Evolutionary conservation across 2,797 vertebrate species (phyloP), one percentile per base, ranked within the genome.

Genomic region (Gila robusta): DNA sequence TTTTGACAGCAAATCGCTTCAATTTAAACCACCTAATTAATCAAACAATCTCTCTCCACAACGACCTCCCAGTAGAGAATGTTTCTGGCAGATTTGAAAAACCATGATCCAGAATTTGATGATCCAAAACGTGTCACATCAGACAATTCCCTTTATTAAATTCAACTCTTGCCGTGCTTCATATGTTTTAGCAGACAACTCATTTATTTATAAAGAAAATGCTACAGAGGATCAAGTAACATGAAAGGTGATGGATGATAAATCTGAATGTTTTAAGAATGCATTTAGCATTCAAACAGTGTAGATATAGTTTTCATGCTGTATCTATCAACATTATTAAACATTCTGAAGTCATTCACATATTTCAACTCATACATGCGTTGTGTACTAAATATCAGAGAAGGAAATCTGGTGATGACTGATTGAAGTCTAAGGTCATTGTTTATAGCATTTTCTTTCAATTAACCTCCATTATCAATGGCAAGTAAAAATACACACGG

Each of bases 131-230:
- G 4, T 3, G 59, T 79, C n/a, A 66, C 78, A 79, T 79, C 39
- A 32, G 23, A 32, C 56, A 66, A 23, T 66, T 79, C 78, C 39
- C 78, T 79, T 47, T 47, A 79, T 66, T 79, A 79, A 79, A 79
- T 79, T 21, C 59, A 32, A 23, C 39, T 28, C 16, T 47, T 79
- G 39, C 12, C 26, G 0, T 28, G 10, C 41, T 80, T 47, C 59
- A 49, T 23, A 80, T 66, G 78, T 66, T 80, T 67, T 12, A 23
- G 62, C 7, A 66, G 41, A 47, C 59, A 47, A 47, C 78, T 49
- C 41, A 49, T 66, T 80, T 44, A 67, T 35, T 14, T 35, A 35
- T 49, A 47, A 67, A 80, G 78, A 21, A 72, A 80, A 80, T 35
- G 41, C 41, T 80, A 23, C 49, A 67, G 19, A 67, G 41, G 59